Evolutionary conservation across 2,113 vertebrate species (phyloP).

Genomic region (Pycnonotus jocosus): DNA sequence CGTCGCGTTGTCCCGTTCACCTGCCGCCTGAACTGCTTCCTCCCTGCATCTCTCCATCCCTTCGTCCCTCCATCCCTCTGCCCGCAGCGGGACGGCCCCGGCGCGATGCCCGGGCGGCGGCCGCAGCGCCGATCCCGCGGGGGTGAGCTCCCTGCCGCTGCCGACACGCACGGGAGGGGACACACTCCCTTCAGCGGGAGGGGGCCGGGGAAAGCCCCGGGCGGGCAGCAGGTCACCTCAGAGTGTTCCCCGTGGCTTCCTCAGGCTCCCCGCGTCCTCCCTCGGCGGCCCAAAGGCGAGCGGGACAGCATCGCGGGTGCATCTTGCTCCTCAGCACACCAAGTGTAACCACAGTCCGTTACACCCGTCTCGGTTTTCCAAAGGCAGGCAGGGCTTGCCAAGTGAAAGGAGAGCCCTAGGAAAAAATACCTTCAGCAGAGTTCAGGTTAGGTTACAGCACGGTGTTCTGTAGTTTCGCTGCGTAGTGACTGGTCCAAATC

Average conservation of each 20-base stretch:
- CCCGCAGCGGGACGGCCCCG: background rate
- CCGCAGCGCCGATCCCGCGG: background rate
- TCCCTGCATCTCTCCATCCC: background rate
- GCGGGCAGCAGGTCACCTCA: background rate
- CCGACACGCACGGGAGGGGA: background rate
- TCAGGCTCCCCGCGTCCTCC: background rate
- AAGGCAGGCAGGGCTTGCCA: background rate
- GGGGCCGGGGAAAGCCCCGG: background rate
- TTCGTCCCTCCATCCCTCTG: background rate
- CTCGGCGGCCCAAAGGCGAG: background rate
- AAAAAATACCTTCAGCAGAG: background rate
- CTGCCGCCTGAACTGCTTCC: background rate
- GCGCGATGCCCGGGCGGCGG: background rate
- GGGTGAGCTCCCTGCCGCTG: background rate
- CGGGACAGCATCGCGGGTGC: background rate
- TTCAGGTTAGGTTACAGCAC: background rate
- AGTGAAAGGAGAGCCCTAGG: background rate
- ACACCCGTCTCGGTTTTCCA: background rate
- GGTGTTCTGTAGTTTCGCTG: background rate
- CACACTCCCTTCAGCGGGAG: background rate
- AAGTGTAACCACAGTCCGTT: rapidly evolving
- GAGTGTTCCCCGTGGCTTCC: background rate
- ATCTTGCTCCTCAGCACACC: background rate
- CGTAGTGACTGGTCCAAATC: background rate
- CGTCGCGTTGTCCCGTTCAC: background rate